Evolutionary conservation across 37 sponge, comb jelly and placozoan genomes (phyloP), one percentile per base, ranked within the genome.

Genomic region (Hexactinellida sp.): DNA sequence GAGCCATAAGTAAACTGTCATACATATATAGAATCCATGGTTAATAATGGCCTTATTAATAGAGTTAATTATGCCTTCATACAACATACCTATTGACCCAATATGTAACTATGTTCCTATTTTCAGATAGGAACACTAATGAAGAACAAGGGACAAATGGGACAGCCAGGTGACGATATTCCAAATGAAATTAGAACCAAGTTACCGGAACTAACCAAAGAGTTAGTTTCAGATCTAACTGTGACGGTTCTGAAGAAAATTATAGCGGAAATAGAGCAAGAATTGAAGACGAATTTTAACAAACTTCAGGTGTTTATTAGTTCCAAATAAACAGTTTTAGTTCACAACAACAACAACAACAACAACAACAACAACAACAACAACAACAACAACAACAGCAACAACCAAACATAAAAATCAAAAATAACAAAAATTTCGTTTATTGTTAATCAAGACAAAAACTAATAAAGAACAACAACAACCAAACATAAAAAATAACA

Each of bases 71-170:
- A n/a, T n/a, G n/a, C n/a, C n/a, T n/a, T n/a, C n/a, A n/a, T n/a
- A n/a, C n/a, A n/a, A n/a, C n/a, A n/a, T 63, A 25, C 13, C 76
- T 28, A 63, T 63, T 23, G 76, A 7, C 5, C 76, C 3, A 63
- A 32, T 32, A 36, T 19, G 37, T 82, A 87, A 13, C 16, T 87
- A 24, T 85, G 28, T 83, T 30, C 24, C 25, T 39, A 37, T 38
- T 32, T 82, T 24, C 21, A 82, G 38, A 54, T 85, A 7, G 38
- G 47, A 25, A 23, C 3, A 3, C 16, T 83, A 9, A 39, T 39
- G 47, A 39, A 83, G 84, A 83, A 25, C 7, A 88, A 88, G 24
- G 88, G 39, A 85, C 88, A 84, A 35, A 63, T 63, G 76, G 83
- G 84, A 36, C 54, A 54, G 19, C 84, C 85, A 7, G 36, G 71